phyloP scores from a whole-genome alignment of 2,113 vertebrate genomes.

The Spizaetus ornatus region DNA sequence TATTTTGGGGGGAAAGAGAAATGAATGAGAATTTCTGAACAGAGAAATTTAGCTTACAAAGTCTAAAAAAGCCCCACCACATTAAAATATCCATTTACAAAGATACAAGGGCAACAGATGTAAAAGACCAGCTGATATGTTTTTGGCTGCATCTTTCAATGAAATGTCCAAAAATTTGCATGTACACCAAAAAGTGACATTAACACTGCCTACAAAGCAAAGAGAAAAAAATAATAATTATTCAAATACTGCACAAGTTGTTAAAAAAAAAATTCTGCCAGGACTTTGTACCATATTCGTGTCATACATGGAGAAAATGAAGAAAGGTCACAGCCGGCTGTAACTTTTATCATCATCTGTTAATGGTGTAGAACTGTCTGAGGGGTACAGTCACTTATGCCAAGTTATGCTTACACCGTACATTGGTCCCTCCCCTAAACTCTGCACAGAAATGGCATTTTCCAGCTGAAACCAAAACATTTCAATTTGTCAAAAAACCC shows the following conservation, averaged over 20 bases:
- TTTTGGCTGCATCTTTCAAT: background rate
- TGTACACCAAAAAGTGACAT: background rate
- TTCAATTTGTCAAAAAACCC: background rate
- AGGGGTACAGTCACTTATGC: rapidly evolving
- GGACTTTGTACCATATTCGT: background rate
- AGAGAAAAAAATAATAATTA: background rate
- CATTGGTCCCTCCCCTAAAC: background rate
- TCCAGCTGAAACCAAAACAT: background rate
- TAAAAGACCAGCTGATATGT: background rate
- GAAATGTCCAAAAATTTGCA: background rate
- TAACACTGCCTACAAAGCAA: background rate
- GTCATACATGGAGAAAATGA: background rate
- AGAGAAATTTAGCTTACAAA: background rate
- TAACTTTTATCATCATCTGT: background rate
- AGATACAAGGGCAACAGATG: background rate
- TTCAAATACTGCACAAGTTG: background rate
- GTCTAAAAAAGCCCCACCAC: background rate
- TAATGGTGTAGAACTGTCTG: background rate
- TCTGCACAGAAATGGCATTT: background rate
- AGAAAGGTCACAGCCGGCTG: background rate
- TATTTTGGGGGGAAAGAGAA: background rate
- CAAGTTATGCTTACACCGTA: background rate
- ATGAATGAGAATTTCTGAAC: background rate
- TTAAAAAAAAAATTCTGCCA: background rate
- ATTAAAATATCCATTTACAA: background rate